Conservation (phyloP, 2,888 invertebrate species). For the Xanthostigma xanthostigma region DNA sequence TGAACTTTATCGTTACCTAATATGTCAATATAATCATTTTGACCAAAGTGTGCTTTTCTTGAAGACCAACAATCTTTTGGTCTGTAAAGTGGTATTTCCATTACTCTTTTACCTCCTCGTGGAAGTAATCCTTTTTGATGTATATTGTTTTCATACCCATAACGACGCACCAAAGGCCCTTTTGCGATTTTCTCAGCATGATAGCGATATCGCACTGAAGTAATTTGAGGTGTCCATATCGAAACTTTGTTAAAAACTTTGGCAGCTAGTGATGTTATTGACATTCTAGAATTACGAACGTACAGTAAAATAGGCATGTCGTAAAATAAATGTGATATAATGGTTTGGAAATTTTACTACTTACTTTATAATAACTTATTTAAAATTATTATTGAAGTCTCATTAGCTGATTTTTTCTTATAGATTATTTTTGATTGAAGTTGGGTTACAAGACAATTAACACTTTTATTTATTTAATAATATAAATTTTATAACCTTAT, state of each 20-base stretch:
- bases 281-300: too few species aligned
- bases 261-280: too few species aligned
- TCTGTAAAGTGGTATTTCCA: conserved; percentile 54
- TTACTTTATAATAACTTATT: too few species aligned
- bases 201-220: conserved; percentile 37
- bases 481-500: too few species aligned
- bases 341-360: too few species aligned
- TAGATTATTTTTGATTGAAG: too few species aligned
- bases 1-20: conserved; percentile 69
- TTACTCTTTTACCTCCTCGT: conserved; percentile 34
- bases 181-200: conserved; percentile 41
- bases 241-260: background rate
- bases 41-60: conserved; percentile 74
- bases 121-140: conserved; percentile 55
- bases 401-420: too few species aligned
- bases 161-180: conserved; percentile 46
- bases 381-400: too few species aligned
- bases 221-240: conserved; percentile 25
- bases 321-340: too few species aligned
- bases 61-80: conserved; percentile 63
- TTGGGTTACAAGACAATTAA: too few species aligned
- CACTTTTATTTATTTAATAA: too few species aligned
- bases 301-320: too few species aligned
- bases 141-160: conserved; percentile 56
- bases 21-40: conserved; percentile 95